A percentile compares a stretch with the other conserved stretches of the same genome.
These are phyloP conservation scores for Holotrichia oblita DNA, from an alignment of 1,140 invertebrate species.

Conservation along the genomic window DNA sequence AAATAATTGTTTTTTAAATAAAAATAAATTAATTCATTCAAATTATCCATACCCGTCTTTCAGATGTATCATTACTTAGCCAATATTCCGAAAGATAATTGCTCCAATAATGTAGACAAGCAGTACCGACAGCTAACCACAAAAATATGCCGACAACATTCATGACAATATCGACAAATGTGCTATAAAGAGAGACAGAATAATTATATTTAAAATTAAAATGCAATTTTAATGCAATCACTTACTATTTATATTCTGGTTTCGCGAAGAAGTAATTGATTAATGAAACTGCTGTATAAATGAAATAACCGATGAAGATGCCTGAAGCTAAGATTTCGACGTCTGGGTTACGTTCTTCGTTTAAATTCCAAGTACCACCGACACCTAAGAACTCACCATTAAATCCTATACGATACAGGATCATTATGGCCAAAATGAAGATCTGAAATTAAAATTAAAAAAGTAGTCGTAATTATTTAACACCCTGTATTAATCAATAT, in stretches of 20 bases:
- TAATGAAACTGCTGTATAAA: conserved; percentile 78
- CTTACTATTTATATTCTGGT: conserved; percentile 76
- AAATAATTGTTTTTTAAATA: neutral
- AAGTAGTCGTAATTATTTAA: conserved; percentile 33
- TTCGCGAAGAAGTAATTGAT: conserved; percentile 78
- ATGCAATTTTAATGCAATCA: neutral
- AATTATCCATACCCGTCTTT: neutral
- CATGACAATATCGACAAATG: neutral
- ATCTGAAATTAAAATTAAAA: conserved; percentile 66
- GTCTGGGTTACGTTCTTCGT: conserved; percentile 85
- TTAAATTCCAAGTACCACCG: conserved; percentile 88
- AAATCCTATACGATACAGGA: conserved; percentile 84
- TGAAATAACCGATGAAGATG: conserved; percentile 84
- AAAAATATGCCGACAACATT: conserved; percentile 5
- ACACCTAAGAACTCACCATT: conserved; percentile 83
- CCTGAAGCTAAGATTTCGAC: conserved; percentile 86
- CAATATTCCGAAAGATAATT: conserved; percentile 19
- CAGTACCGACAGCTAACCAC: conserved; percentile 4
- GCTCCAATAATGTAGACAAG: conserved; percentile 3
- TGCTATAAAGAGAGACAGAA: neutral
- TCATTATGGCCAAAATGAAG: conserved; percentile 80
- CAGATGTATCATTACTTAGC: neutral
- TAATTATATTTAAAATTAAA: neutral
- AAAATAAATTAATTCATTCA: neutral
- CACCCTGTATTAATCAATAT: conserved; percentile 6